A percentile compares a stretch with the other conserved stretches of the same genome.
These are phyloP conservation scores for Listrodromus nycthemerus DNA, from an alignment of 2,888 invertebrate genomes.

Conservation along the genomic window DNA sequence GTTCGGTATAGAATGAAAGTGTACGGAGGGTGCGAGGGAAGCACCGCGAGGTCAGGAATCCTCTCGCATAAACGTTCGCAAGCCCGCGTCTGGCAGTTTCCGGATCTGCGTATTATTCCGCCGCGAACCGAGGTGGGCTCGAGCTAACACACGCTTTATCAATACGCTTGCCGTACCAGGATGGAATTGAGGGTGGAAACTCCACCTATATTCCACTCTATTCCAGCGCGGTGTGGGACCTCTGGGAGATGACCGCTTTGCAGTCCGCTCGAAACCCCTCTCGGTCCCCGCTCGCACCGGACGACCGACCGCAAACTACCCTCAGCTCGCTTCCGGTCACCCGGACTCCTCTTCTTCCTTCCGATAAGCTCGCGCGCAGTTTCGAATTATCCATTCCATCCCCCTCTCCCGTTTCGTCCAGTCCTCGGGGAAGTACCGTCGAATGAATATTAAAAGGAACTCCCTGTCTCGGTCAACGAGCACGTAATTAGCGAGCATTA, in stretches of 20 bases:
- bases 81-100: not conserved
- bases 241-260: constrained; percentile 75
- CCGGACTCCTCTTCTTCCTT: constrained; percentile 18
- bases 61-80: constrained; percentile 28
- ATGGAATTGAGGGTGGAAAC: constrained; percentile 22
- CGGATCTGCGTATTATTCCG: constrained; percentile 36
- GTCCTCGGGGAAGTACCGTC: not conserved
- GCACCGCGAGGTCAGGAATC: not conserved
- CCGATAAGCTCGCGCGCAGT: constrained; percentile 55
- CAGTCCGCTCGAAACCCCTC: constrained; percentile 65
- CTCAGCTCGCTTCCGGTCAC: constrained; percentile 57
- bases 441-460: constrained; percentile 45
- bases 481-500: constrained; percentile 20
- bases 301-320: constrained; percentile 44
- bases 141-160: constrained; percentile 71
- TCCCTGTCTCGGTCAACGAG: constrained; percentile 18
- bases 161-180: constrained; percentile 65
- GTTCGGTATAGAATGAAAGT: too few relatives aligned
- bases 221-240: constrained; percentile 70
- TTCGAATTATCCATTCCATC: constrained; percentile 59
- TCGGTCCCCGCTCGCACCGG: constrained; percentile 24
- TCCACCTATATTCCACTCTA: constrained; percentile 69
- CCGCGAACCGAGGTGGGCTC: constrained; percentile 10
- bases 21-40: not conserved
- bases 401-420: not conserved